phyloP scores from a whole-genome alignment of 2,113 vertebrate genomes.

The Myrmecophaga tridactyla region DNA sequence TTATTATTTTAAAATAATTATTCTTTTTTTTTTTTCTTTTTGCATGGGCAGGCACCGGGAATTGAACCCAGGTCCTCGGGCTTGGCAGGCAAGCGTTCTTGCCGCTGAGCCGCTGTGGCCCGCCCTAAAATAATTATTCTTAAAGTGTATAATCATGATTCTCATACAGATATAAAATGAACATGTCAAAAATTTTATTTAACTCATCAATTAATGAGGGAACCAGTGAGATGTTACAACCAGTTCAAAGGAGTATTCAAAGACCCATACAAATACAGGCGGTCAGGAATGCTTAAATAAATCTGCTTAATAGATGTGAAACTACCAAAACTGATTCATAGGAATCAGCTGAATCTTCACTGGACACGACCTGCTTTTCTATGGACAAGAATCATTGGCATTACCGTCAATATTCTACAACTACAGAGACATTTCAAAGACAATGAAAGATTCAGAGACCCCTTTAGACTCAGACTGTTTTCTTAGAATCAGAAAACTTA shows the following conservation, averaged over 20 bases:
- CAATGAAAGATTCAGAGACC: background rate
- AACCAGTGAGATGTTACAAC: background rate
- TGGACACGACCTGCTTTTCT: background rate
- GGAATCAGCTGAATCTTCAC: background rate
- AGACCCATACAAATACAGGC: background rate
- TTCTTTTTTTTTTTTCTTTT: too few species aligned
- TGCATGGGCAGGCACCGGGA: too few species aligned
- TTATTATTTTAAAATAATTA: background rate
- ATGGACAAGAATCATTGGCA: background rate
- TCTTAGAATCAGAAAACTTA: background rate
- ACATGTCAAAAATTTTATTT: background rate
- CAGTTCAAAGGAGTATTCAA: background rate
- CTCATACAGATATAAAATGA: background rate
- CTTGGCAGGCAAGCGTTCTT: too few species aligned
- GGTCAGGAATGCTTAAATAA: background rate
- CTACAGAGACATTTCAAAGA: background rate
- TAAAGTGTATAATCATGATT: background rate
- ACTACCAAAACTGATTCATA: background rate
- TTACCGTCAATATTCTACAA: background rate
- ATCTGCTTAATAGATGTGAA: background rate
- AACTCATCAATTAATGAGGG: background rate
- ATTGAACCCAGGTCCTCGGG: too few species aligned
- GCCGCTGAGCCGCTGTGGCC: too few species aligned
- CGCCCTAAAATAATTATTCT: conserved; percentile 15
- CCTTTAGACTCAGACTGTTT: background rate